These are phyloP conservation scores for Cheilosia urbana DNA, from an alignment of 2,888 invertebrate species.

Conservation along the genomic window DNA sequence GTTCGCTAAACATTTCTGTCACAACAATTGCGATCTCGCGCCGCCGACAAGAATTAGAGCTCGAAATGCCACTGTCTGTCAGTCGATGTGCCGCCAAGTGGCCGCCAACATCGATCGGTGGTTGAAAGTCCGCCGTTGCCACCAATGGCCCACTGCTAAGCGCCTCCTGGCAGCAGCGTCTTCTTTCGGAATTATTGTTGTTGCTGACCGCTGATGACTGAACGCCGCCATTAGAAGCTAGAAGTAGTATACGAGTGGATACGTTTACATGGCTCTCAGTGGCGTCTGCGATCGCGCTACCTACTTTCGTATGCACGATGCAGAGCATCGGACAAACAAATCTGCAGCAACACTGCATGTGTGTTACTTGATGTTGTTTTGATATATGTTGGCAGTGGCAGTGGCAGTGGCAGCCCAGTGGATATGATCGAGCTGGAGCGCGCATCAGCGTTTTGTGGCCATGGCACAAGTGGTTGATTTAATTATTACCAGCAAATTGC, in stretches of 20 bases:
- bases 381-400: constrained; percentile 63
- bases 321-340: constrained; percentile 47
- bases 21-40: constrained; percentile 72
- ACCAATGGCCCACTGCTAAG: constrained; percentile 19
- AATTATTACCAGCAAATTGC: constrained; percentile 74
- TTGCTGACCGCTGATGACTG: constrained; percentile 19
- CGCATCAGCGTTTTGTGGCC: constrained; percentile 30
- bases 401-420: constrained; percentile 48
- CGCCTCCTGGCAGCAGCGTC: constrained; percentile 48
- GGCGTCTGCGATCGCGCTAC: constrained; percentile 61
- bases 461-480: constrained; percentile 42
- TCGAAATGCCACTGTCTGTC: constrained; percentile 73
- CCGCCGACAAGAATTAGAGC: constrained; percentile 73
- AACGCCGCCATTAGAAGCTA: constrained; percentile 24
- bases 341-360: constrained; percentile 55
- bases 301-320: constrained; percentile 66
- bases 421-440: constrained; percentile 55
- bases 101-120: constrained; percentile 56
- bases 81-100: constrained; percentile 60
- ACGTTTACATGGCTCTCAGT: constrained; percentile 21
- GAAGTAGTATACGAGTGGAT: constrained; percentile 21
- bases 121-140: constrained; percentile 31
- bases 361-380: constrained; percentile 58
- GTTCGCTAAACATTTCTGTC: constrained; percentile 69
- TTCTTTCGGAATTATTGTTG: constrained; percentile 19